These are phyloP conservation scores for Benitochromis conjunctus DNA, from an alignment of 2,113 vertebrate species.

Conservation along the genomic window DNA sequence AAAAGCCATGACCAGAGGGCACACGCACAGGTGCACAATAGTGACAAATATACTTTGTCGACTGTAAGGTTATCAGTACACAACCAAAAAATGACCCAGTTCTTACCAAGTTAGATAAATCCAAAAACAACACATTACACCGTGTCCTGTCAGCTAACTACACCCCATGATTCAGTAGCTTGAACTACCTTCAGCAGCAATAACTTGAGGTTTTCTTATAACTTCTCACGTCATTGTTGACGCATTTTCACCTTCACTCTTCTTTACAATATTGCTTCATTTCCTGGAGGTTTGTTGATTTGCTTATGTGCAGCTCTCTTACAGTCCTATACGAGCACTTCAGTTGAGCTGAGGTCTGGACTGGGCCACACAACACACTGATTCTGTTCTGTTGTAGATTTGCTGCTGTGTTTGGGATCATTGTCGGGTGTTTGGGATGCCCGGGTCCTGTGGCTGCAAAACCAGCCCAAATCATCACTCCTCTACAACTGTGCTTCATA, in stretches of 20 bases:
- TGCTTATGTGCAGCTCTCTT: neutral
- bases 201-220: neutral
- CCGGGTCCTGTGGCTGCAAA: too few species aligned
- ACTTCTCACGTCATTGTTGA: neutral
- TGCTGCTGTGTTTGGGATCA: neutral
- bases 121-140: neutral
- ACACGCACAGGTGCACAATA: neutral
- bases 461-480: neutral
- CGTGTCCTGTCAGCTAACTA: neutral
- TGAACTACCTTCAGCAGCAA: neutral
- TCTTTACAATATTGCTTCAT: neutral
- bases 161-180: neutral
- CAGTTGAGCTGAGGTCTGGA: neutral
- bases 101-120: neutral
- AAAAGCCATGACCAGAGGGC: neutral
- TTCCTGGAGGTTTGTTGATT: neutral
- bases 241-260: neutral
- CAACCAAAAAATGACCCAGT: rapidly evolving
- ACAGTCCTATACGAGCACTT: neutral
- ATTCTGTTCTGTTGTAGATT: neutral
- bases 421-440: too few species aligned
- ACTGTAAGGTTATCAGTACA: neutral
- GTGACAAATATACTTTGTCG: neutral
- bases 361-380: neutral
- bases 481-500: neutral